These are phyloP conservation scores for Macropus fuliginosus DNA, from an alignment of 2,797 vertebrate species.

Conservation along the genomic window DNA sequence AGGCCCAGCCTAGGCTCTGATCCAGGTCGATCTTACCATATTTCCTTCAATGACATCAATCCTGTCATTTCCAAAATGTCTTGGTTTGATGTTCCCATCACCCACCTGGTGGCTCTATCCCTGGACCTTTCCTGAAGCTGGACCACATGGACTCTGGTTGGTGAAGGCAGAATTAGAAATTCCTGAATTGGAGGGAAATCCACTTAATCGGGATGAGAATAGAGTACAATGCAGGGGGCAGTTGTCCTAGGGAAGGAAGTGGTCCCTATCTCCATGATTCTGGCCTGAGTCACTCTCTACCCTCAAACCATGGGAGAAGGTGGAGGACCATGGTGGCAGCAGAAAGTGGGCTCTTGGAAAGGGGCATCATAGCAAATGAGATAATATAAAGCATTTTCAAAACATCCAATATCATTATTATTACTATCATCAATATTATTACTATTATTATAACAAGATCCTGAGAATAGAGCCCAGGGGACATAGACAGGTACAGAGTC, in stretches of 20 bases:
- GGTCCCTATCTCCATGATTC: not conserved
- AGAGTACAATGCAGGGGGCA: not conserved
- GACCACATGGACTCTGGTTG: not conserved
- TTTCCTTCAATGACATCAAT: not conserved
- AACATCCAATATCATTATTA: not conserved
- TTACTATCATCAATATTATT: not conserved
- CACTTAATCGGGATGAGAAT: not conserved
- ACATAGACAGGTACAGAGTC: not conserved
- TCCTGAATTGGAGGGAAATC: not conserved
- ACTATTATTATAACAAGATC: not conserved
- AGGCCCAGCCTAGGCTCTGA: not conserved
- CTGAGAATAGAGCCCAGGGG: not conserved
- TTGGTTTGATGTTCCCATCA: not conserved
- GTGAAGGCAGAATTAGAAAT: not conserved
- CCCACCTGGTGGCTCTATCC: not conserved
- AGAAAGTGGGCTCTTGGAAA: not conserved
- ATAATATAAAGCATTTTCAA: not conserved
- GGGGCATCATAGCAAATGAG: not conserved
- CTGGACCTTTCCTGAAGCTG: not conserved
- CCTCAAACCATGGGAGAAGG: not conserved
- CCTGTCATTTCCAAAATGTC: not conserved
- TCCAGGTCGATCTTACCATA: not conserved
- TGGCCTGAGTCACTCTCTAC: not conserved
- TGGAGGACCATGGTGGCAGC: not conserved
- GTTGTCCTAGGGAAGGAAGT: not conserved